Percentiles rank a stretch among this genome's conserved stretches.
Evolutionary conservation across 2,888 invertebrate species (phyloP).

Genomic region (Helobdella robusta): DNA sequence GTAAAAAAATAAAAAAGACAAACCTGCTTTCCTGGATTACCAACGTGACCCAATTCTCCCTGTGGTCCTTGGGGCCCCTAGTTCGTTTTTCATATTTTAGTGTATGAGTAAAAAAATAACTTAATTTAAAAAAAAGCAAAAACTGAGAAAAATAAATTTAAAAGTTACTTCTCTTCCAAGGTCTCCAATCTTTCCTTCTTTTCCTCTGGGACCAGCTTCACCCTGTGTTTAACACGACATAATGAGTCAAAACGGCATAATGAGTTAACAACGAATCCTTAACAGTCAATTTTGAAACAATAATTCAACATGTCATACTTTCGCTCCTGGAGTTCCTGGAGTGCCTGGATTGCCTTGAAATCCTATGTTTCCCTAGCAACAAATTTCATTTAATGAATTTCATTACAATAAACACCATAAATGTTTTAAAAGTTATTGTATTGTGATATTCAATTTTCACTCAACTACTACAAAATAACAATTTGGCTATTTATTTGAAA

Average conservation of each 20-base stretch:
- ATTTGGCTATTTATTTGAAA: neutral
- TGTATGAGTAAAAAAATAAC: constrained; percentile 1
- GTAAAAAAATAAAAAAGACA: constrained; percentile 3
- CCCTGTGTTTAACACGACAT: too few species aligned
- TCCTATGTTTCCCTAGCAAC: constrained; percentile 58
- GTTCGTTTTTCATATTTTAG: neutral
- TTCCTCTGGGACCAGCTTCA: constrained; percentile 30
- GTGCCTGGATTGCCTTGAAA: constrained; percentile 71
- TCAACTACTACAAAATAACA: neutral
- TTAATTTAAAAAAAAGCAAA: too few species aligned
- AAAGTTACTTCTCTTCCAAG: constrained; percentile 37
- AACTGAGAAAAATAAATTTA: constrained; percentile 10
- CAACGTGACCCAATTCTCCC: constrained; percentile 38
- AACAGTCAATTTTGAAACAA: too few species aligned
- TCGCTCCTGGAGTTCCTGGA: constrained; percentile 67
- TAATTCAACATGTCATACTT: constrained; percentile 53
- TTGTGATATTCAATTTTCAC: neutral
- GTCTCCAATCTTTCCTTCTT: constrained; percentile 40
- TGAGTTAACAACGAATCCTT: too few species aligned
- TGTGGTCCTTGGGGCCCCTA: constrained; percentile 31
- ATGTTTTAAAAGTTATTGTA: neutral
- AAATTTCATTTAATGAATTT: neutral
- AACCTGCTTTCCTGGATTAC: constrained; percentile 37
- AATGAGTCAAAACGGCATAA: too few species aligned
- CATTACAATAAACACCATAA: neutral